phyloP scores from a whole-genome alignment of 2,797 vertebrate species.

The Threskiornis aethiopicus region DNA sequence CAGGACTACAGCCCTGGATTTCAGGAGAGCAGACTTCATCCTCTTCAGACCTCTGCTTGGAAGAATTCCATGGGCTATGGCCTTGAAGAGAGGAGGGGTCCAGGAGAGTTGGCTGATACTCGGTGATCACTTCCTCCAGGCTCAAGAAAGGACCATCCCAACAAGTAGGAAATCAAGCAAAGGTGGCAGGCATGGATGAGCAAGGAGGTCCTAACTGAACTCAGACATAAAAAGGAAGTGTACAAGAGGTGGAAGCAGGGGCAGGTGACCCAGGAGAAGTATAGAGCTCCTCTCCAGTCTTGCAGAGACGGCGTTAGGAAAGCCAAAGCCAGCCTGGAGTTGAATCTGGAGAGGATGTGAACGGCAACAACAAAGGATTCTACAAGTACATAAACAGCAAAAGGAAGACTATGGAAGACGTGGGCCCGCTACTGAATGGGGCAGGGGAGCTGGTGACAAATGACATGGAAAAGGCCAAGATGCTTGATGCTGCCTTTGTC shows the following conservation, averaged over 20 bases:
- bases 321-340: background rate
- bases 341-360: background rate
- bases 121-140: background rate
- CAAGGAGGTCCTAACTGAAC: background rate
- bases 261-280: background rate
- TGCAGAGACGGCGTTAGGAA: background rate
- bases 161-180: background rate
- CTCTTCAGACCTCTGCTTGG: background rate
- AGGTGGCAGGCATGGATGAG: background rate
- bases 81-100: background rate
- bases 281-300: background rate
- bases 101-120: background rate
- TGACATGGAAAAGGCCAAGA: background rate
- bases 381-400: background rate
- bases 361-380: background rate
- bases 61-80: background rate
- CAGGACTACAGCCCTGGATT: background rate
- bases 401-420: background rate
- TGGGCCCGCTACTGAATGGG: background rate
- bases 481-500: background rate
- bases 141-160: background rate
- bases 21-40: background rate
- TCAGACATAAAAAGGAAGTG: background rate
- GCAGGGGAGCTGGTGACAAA: background rate
- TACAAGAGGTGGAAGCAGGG: background rate